phyloP scores from a whole-genome alignment of 2,888 invertebrate genomes.

The Apodemia hepburni region DNA sequence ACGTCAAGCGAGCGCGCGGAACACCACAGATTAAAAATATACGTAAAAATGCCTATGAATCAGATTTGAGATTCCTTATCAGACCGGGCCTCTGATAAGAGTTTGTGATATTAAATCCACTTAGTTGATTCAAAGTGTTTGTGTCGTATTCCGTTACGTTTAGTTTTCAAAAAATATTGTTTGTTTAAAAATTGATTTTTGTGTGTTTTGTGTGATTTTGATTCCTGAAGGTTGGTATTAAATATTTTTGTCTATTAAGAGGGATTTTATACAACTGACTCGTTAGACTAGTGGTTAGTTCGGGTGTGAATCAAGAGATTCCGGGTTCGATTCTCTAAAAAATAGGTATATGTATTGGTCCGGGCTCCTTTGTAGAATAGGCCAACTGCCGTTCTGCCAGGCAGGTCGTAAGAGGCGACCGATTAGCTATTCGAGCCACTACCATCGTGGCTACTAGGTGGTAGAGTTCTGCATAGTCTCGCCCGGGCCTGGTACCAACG shows the following conservation, averaged over 20 bases:
- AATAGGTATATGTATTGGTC: no score
- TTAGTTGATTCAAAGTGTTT: conserved; percentile 12
- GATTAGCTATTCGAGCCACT: no score
- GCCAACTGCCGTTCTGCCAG: no score
- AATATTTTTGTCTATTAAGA: neutral
- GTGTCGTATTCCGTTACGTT: conserved; percentile 4
- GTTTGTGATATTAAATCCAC: conserved; percentile 3
- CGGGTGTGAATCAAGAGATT: no score
- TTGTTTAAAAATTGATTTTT: neutral
- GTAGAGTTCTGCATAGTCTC: no score
- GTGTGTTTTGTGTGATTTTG: neutral
- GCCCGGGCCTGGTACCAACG: no score
- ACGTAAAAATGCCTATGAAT: conserved; percentile 24
- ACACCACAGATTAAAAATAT: conserved; percentile 34
- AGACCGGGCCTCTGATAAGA: conserved; percentile 1
- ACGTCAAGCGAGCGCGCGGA: conserved; percentile 35
- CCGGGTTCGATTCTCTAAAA: no score
- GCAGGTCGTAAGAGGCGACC: no score
- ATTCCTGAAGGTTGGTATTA: neutral
- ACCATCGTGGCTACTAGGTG: no score
- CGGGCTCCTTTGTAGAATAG: no score
- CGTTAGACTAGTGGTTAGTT: no score
- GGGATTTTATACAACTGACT: no score
- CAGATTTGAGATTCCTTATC: conserved; percentile 13
- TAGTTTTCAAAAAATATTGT: neutral